Conservation (phyloP, 2,113 vertebrate genomes). For the Triplophysa siluroides region DNA sequence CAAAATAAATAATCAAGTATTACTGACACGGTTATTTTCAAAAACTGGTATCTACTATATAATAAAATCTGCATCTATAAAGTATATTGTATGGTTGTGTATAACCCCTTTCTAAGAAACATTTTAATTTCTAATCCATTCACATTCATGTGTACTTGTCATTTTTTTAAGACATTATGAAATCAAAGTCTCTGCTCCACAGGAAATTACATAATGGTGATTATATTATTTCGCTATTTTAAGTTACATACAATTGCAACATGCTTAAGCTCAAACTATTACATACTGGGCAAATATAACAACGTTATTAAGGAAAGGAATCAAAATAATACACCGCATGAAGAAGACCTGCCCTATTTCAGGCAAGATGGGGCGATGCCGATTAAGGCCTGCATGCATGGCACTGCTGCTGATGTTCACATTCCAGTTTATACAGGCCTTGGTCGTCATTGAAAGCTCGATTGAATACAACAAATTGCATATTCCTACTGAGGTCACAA, state of each 20-base stretch:
- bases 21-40: background rate
- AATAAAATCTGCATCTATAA: background rate
- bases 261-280: background rate
- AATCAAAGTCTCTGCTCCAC: too few relatives aligned
- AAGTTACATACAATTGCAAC: background rate
- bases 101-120: background rate
- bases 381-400: constrained; percentile 31
- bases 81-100: background rate
- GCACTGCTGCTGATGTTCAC: background rate
- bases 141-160: background rate
- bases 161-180: background rate
- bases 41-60: background rate
- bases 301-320: constrained; percentile 32
- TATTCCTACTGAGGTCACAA: background rate
- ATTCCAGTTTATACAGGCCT: background rate
- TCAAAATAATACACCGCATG: constrained; percentile 19
- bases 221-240: background rate
- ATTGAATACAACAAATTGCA: background rate
- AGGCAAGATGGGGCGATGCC: constrained; percentile 50
- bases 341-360: constrained; percentile 10
- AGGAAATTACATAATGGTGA: background rate
- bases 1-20: background rate
- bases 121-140: background rate
- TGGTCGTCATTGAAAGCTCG: constrained; percentile 6
- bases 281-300: background rate